A percentile compares a stretch with the other conserved stretches of the same genome.
Conservation (phyloP, 2,113 vertebrate species). For the Vicugna pacos region DNA sequence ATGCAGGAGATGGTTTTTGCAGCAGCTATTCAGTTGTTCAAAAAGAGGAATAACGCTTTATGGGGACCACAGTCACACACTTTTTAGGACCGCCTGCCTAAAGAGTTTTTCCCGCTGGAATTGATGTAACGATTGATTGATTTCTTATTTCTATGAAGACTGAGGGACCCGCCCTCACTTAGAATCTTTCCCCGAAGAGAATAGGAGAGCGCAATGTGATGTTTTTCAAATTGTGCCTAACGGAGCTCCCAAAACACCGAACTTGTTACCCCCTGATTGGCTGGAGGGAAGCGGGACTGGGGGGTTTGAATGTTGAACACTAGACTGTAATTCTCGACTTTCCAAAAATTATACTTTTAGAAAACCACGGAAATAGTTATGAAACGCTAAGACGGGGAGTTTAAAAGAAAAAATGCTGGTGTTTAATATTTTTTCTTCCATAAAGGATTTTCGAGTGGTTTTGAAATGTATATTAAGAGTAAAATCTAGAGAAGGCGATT, state of each 20-base stretch:
- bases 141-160: slow-evolving; percentile 37
- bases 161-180: slow-evolving; percentile 58
- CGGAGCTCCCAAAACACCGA: slow-evolving; percentile 66
- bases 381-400: slow-evolving; percentile 8
- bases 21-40: slow-evolving; percentile 51
- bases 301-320: slow-evolving; percentile 76
- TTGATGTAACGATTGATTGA: not conserved
- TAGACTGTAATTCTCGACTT: slow-evolving; percentile 67
- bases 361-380: slow-evolving; percentile 49
- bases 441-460: slow-evolving; percentile 52
- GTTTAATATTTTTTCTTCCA: slow-evolving; percentile 19
- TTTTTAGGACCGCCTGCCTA: not conserved
- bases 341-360: slow-evolving; percentile 58
- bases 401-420: not conserved
- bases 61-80: not conserved
- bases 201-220: not conserved
- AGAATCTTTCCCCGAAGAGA: slow-evolving; percentile 1
- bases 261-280: slow-evolving; percentile 78
- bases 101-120: not conserved
- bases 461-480: slow-evolving; percentile 59
- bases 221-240: slow-evolving; percentile 75
- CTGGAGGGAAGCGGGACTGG: slow-evolving; percentile 64
- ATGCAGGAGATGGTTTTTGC: slow-evolving; percentile 36
- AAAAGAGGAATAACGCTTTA: slow-evolving; percentile 51
- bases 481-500: slow-evolving; percentile 37